These are phyloP conservation scores for Zhengitettix transpicula DNA, from an alignment of 2,888 invertebrate species.

Conservation along the genomic window DNA sequence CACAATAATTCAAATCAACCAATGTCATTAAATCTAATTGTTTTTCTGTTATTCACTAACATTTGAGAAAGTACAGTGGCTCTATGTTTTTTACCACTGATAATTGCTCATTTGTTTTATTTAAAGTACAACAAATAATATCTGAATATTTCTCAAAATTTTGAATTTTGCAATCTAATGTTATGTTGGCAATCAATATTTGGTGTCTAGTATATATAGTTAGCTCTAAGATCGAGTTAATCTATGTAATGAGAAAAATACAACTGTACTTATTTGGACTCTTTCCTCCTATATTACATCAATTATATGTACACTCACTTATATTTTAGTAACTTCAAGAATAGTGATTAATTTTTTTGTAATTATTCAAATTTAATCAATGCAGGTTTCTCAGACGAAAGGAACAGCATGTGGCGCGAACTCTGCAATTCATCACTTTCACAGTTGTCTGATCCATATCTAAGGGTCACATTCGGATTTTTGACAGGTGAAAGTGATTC, in stretches of 20 bases:
- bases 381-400: conserved; percentile 65
- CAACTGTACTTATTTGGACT: background rate
- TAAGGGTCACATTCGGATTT: conserved; percentile 81
- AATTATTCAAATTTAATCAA: background rate
- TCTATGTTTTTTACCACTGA: too few species aligned
- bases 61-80: too few species aligned
- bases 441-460: conserved; percentile 75
- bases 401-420: conserved; percentile 60
- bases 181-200: too few species aligned
- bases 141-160: too few species aligned
- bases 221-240: too few species aligned
- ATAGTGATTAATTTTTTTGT: background rate
- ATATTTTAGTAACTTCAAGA: background rate
- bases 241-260: background rate
- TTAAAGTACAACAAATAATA: too few species aligned
- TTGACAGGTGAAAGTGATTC: conserved; percentile 62
- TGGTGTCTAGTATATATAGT: too few species aligned
- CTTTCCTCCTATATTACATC: background rate
- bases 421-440: conserved; percentile 54
- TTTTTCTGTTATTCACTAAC: too few species aligned
- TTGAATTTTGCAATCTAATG: too few species aligned
- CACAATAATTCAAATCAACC: too few species aligned
- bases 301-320: background rate
- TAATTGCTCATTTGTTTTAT: too few species aligned
- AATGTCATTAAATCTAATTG: too few species aligned